These are phyloP conservation scores for Manis pentadactyla DNA, from an alignment of 2,797 vertebrate species.

Conservation along the genomic window DNA sequence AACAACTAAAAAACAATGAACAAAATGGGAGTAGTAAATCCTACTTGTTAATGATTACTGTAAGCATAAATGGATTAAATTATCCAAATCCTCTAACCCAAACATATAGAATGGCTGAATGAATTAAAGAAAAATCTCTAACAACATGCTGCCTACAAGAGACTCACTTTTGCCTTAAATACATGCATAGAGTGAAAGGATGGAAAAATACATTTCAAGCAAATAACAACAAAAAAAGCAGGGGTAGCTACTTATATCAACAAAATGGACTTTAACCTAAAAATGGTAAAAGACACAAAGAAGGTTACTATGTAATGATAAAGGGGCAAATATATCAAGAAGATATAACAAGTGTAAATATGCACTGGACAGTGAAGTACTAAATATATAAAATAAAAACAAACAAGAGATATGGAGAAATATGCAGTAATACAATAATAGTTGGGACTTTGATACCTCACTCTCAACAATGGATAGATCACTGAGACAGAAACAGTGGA, in stretches of 20 bases:
- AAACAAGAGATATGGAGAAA: not conserved
- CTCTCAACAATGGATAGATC: not conserved
- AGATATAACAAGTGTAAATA: not conserved
- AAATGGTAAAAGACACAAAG: not conserved
- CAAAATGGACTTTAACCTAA: not conserved
- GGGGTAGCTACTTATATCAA: not conserved
- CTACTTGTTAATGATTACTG: not conserved
- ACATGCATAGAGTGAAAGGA: too few relatives aligned
- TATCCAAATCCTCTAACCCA: not conserved
- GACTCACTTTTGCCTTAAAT: not conserved
- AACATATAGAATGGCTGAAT: not conserved
- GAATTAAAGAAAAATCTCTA: not conserved
- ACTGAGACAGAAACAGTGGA: not conserved
- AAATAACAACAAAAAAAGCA: not conserved
- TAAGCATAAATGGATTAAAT: not conserved
- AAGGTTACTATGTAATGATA: not conserved
- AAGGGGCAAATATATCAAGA: not conserved
- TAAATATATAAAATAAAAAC: not conserved
- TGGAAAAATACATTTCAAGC: not conserved
- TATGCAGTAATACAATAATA: not conserved
- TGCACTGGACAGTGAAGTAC: not conserved
- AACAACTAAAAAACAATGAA: not conserved
- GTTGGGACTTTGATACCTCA: not conserved
- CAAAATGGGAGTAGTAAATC: not conserved
- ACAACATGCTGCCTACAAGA: not conserved